Evolutionary conservation across 30 jellyfish, hydroid and myxozoan genomes (phyloP), one percentile per base, ranked within the genome.

Genomic region (Haliclystus octoradiatus): DNA sequence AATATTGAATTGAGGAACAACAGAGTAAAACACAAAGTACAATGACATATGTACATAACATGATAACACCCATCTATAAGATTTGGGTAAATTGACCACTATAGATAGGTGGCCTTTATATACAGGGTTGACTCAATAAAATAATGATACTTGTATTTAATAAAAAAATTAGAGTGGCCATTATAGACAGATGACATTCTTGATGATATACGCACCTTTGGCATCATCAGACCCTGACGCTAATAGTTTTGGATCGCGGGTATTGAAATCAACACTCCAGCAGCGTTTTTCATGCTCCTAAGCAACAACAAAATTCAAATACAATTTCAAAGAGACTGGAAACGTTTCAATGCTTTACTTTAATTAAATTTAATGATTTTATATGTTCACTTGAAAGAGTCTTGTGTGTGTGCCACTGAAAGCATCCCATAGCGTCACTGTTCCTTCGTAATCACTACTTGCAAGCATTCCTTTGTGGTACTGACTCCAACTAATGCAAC

Each of bases 191-290:
- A n/a, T n/a, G n/a, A n/a, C n/a, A n/a, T n/a, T n/a, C n/a, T n/a
- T n/a, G n/a, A n/a, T n/a, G n/a, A n/a, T n/a, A n/a, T n/a, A n/a
- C n/a, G n/a, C 28, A 89, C 98, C 98, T 74, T 89, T 89, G 14
- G 98, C 95, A 63, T 89, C 98, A 60, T 89, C 98, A n/a, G 98
- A 89, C 27, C 98, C 98, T 4, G 98, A 89, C 35, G 98, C 98
- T 24, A 89, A 62, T 15, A 89, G 72, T 35, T 82, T 89, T 23
- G 98, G 98, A 51, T 89, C 98, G 2, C 80, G 94, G 71, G 72
- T 76, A 63, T 89, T 89, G 76, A 89, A 89, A 53, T 89, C 98
- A 31, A 89, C 98, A 77, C 98, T 89, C 98, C 98, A 89, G 71
- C 98, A 89, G 46, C 98, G 31, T 31, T 89, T 89, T 35, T 89